phyloP scores from a whole-genome alignment of 2,113 vertebrate species.

The Fukomys damarensis region DNA sequence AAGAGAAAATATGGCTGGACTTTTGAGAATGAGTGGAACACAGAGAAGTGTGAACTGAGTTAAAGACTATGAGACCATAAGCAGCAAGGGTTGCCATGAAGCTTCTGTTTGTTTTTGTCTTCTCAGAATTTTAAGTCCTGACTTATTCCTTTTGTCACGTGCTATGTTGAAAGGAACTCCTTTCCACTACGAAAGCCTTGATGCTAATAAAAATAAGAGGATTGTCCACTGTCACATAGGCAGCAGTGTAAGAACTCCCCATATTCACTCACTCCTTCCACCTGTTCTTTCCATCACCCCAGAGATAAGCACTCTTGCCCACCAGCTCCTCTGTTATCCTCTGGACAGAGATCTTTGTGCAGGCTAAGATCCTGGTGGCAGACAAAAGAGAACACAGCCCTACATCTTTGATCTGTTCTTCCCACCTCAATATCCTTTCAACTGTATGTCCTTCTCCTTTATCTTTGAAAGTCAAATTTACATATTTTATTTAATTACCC shows the following conservation, averaged over 20 bases:
- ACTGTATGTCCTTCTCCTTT: background rate
- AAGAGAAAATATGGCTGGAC: accelerated
- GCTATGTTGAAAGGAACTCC: background rate
- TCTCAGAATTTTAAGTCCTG: background rate
- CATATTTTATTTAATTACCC: constrained; percentile 86
- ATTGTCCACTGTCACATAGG: background rate
- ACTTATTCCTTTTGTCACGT: background rate
- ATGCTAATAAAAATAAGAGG: background rate
- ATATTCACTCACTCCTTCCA: background rate
- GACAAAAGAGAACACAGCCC: background rate
- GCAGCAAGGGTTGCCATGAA: background rate
- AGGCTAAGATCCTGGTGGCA: background rate
- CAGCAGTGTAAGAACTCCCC: background rate
- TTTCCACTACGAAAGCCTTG: background rate
- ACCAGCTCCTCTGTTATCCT: background rate
- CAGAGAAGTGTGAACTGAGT: background rate
- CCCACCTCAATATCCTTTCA: too few relatives aligned
- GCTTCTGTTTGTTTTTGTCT: background rate
- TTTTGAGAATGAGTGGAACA: background rate
- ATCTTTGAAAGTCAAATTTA: constrained; percentile 68
- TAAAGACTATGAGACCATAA: background rate
- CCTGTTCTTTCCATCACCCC: background rate
- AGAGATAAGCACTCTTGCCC: background rate
- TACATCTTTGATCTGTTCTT: background rate
- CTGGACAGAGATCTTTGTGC: background rate